Conservation (phyloP, 2,888 invertebrate genomes). For the Ctena decussata region DNA sequence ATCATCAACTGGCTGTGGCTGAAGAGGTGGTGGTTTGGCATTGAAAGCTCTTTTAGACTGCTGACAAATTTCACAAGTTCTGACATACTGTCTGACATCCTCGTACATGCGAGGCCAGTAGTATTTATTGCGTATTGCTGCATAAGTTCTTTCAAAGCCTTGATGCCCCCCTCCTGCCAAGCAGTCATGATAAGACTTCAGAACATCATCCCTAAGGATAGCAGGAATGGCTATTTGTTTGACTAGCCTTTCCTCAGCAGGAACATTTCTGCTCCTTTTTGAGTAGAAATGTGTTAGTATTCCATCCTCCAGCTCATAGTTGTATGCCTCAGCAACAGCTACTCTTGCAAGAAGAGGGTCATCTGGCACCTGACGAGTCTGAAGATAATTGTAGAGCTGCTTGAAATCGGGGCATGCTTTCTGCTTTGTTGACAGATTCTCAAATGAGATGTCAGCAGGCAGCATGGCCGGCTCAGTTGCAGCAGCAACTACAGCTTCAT, state of each 20-base stretch:
- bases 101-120: constrained; percentile 66
- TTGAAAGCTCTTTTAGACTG: constrained; percentile 31
- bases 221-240: constrained; percentile 23
- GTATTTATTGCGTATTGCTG: constrained; percentile 45
- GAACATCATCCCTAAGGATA: constrained; percentile 33
- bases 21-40: constrained; percentile 41
- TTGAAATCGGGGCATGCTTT: not conserved
- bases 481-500: not conserved
- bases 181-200: constrained; percentile 54
- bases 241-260: constrained; percentile 10
- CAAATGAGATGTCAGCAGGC: not conserved
- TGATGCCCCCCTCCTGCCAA: constrained; percentile 57
- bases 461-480: not conserved
- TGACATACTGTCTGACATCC: constrained; percentile 42
- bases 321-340: constrained; percentile 3
- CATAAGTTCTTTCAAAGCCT: constrained; percentile 64
- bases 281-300: constrained; percentile 4
- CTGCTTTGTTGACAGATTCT: not conserved
- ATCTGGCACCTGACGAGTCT: constrained; percentile 10
- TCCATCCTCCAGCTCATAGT: not conserved
- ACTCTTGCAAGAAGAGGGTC: not conserved
- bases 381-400: not conserved
- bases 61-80: constrained; percentile 57
- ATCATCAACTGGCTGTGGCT: constrained; percentile 35
- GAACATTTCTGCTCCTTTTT: not conserved